A percentile compares a stretch with the other conserved stretches of the same genome.
These are phyloP conservation scores for Philhelius pedissequus DNA, from an alignment of 2,888 invertebrate species.

Conservation along the genomic window DNA sequence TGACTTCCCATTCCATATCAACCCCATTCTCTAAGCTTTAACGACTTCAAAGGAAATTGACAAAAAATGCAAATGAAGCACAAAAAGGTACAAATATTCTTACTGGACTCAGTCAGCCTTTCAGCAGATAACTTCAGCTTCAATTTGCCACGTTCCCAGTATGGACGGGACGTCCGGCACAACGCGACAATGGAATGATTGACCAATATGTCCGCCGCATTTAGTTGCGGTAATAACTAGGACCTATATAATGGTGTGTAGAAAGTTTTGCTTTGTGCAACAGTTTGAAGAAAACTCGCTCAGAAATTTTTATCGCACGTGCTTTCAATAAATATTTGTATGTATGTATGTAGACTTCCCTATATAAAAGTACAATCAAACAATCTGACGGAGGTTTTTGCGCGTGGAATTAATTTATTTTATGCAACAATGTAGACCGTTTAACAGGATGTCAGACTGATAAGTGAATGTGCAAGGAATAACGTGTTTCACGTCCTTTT, in stretches of 20 bases:
- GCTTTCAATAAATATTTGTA: conserved; percentile 15
- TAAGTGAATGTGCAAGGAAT: conserved; percentile 26
- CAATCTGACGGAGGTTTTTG: conserved; percentile 18
- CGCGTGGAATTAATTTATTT: conserved; percentile 55
- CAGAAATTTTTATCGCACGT: conserved; percentile 45
- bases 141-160: conserved; percentile 53
- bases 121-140: conserved; percentile 56
- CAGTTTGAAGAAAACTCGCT: conserved; percentile 35
- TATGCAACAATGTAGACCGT: conserved; percentile 11
- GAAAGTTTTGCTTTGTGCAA: conserved; percentile 41
- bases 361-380: neutral
- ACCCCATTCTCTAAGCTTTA: neutral
- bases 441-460: conserved; percentile 37
- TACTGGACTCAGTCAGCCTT: conserved; percentile 36
- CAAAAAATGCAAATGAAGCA: conserved; percentile 67
- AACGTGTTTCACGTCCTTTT: conserved; percentile 33
- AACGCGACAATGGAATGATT: conserved; percentile 40
- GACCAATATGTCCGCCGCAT: conserved; percentile 53
- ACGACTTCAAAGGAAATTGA: conserved; percentile 53
- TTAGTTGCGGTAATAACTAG: conserved; percentile 18
- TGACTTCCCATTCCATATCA: neutral
- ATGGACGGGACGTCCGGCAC: no score
- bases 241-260: neutral
- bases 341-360: neutral
- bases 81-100: conserved; percentile 49